Base-by-base conservation (phyloP, 1,140 invertebrate genomes). In the Hestina assimilis region DNA sequence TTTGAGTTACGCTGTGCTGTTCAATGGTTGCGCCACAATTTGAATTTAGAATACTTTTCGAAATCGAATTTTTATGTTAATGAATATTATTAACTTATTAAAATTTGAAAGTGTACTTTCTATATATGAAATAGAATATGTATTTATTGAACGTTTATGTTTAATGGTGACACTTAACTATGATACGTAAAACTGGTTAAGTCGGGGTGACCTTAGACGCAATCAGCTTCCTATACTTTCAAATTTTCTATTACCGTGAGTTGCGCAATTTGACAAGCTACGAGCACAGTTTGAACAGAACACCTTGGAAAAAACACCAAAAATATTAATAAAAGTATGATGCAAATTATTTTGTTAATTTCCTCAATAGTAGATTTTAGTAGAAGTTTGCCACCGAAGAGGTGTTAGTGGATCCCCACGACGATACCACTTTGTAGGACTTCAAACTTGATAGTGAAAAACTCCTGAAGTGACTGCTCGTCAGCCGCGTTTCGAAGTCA, bases 151-250 rank as follows among this genome's bases (percentile, higher is more conserved):
- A 38, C 23, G 21, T 40, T 26, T 9, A 17, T 15, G 0, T 48
- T 35, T 11, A 31, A 48, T 40, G 46, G 47, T 50, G 29, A 40
- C 19, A 50, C 33, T 38, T 40, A 38, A 50, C 47, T 26, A 33
- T 40, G 40, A 19, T 21, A 38, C 21, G 19, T 50, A 26, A 33
- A 50, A 50, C 47, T 50, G 47, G 47, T 50, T 50, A 50, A 50
- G 47, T 48, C 55, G 59, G 66, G 33, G 48, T 59, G 75, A 75
- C 77, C 80, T 81, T 79, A 75, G 50, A 62, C 67, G 58, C 66
- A 66, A 70, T 66, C 66, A 29, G 63, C 66, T 77, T 79, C 75
- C 78, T 79, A 75, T 71, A 78, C 80, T 83, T 83, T 83, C 80
- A 79, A 80, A 78, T 73, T 77, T 72, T 76, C 63, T 72, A 59